These are phyloP conservation scores for Peromyscus maniculatus DNA, from an alignment of 2,113 vertebrate genomes.

Conservation along the genomic window DNA sequence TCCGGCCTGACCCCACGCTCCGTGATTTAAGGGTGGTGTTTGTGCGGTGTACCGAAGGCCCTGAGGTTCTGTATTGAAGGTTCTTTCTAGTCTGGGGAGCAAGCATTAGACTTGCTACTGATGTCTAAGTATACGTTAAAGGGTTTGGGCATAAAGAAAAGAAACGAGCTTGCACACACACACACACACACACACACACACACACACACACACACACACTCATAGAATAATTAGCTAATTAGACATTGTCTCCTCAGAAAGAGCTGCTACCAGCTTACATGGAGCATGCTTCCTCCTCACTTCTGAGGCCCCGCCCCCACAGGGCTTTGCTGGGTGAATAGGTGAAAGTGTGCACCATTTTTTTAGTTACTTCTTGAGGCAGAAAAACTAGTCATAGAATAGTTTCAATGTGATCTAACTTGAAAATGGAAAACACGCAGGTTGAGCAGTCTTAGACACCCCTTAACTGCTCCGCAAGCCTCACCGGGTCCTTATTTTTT, in stretches of 20 bases:
- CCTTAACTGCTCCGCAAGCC: background rate
- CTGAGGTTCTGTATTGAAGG: background rate
- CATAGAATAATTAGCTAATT: background rate
- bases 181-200: background rate
- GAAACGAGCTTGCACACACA: no score
- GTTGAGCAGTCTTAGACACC: background rate
- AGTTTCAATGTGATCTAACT: background rate
- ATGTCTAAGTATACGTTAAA: background rate
- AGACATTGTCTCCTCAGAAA: fast-evolving
- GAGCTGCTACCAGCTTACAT: no score
- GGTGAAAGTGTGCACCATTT: background rate
- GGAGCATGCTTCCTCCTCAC: background rate
- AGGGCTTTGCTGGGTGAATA: background rate
- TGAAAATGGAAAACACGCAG: background rate
- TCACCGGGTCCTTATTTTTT: background rate
- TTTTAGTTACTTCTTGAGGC: background rate
- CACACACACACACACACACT: background rate
- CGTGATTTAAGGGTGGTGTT: background rate
- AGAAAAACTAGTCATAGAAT: background rate
- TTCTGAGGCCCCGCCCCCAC: background rate
- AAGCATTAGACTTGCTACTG: background rate
- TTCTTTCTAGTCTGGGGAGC: background rate
- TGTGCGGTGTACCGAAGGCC: background rate
- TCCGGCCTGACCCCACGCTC: background rate
- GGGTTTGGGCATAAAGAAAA: background rate